phyloP scores from a whole-genome alignment of 1,140 invertebrate species.

The Neotoxoptera formosana region DNA sequence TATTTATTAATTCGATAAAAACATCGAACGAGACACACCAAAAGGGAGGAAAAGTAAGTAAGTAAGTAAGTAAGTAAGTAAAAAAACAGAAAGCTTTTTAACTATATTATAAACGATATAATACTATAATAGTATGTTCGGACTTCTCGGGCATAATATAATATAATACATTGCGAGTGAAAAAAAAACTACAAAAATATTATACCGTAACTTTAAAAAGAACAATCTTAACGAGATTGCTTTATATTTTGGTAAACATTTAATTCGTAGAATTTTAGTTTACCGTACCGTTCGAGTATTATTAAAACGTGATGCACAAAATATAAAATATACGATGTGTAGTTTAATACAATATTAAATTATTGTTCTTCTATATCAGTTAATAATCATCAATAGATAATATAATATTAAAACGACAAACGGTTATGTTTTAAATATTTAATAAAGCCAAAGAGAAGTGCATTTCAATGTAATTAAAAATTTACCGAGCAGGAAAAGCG shows the following conservation, averaged over 20 bases:
- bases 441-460: too few species aligned
- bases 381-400: background rate
- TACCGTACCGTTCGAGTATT: background rate
- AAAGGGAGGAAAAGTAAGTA: background rate
- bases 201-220: background rate
- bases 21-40: background rate
- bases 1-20: background rate
- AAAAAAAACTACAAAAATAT: background rate
- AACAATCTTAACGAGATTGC: background rate
- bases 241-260: background rate
- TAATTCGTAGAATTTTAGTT: background rate
- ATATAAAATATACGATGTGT: background rate
- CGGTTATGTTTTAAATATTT: background rate
- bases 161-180: background rate
- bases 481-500: too few species aligned
- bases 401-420: background rate
- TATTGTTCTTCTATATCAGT: background rate
- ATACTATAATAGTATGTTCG: background rate
- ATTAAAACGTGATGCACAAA: background rate
- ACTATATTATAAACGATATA: background rate
- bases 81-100: too few species aligned
- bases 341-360: too few species aligned
- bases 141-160: background rate
- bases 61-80: too few species aligned
- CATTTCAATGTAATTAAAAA: too few species aligned